phyloP scores from a whole-genome alignment of 2,113 vertebrate genomes.

The Silurus glanis region DNA sequence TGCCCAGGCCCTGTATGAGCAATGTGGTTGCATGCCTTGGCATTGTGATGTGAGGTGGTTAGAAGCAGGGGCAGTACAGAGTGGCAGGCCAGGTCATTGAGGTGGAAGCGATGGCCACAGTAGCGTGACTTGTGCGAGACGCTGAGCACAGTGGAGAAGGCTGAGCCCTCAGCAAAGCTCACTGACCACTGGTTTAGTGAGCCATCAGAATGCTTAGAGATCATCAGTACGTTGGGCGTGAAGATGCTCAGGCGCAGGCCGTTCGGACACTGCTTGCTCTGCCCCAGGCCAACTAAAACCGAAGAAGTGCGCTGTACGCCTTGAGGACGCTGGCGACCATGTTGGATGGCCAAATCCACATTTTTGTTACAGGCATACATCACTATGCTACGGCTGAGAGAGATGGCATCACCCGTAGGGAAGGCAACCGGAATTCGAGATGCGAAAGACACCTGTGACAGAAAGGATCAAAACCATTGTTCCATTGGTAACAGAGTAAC shows the following conservation, averaged over 20 bases:
- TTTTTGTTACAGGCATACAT: constrained; percentile 99
- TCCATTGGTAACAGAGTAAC: neutral
- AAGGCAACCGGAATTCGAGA: constrained; percentile 98
- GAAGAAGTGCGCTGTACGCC: constrained; percentile 81
- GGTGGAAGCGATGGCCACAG: constrained; percentile 98
- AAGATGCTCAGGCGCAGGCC: constrained; percentile 94
- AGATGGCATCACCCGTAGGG: constrained; percentile 92
- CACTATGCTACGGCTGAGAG: constrained; percentile 92
- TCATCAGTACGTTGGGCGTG: constrained; percentile 96
- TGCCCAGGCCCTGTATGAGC: constrained; percentile 49
- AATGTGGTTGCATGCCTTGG: constrained; percentile 67
- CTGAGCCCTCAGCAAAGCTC: constrained; percentile 95
- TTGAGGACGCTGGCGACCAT: constrained; percentile 83
- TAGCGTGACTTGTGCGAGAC: constrained; percentile 97
- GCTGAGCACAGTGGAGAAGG: constrained; percentile 95
- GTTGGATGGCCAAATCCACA: constrained; percentile 93
- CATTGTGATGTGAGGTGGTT: constrained; percentile 97
- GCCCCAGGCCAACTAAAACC: constrained; percentile 67
- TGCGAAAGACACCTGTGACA: constrained; percentile 90
- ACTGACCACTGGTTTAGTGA: constrained; percentile 97
- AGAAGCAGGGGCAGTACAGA: constrained; percentile 91
- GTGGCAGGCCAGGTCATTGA: constrained; percentile 96
- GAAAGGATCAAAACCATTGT: neutral
- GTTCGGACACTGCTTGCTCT: constrained; percentile 76
- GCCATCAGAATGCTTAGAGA: constrained; percentile 95